Conservation (phyloP, 2,888 invertebrate genomes). For the Eristalinus sepulchralis region DNA sequence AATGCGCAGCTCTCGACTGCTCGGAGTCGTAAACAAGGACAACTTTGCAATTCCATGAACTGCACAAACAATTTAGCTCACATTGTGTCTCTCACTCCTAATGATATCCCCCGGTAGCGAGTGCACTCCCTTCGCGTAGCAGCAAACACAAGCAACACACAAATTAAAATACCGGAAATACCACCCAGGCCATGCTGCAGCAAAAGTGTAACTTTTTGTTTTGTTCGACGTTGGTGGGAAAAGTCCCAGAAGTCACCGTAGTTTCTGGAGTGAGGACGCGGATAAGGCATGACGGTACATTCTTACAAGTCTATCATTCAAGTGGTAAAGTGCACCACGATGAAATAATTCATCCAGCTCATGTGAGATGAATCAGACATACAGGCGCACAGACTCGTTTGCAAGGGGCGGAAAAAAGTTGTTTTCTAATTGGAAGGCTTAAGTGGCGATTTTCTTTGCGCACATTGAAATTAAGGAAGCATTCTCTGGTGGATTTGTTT, state of each 20-base stretch:
- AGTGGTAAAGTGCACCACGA: slow-evolving; percentile 5
- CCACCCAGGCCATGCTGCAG: slow-evolving; percentile 3
- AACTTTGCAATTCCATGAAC: slow-evolving; percentile 33
- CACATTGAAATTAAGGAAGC: slow-evolving; percentile 12
- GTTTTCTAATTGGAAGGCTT: background rate
- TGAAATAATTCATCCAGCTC: background rate
- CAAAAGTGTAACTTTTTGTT: background rate
- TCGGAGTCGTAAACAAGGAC: slow-evolving; percentile 15
- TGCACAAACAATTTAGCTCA: slow-evolving; percentile 52
- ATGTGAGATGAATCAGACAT: background rate
- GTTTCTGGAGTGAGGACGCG: background rate
- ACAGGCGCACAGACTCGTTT: background rate
- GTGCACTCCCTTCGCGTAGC: slow-evolving; percentile 20
- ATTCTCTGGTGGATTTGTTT: background rate
- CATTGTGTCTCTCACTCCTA: slow-evolving; percentile 23
- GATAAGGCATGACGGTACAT: slow-evolving; percentile 17
- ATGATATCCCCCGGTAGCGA: background rate
- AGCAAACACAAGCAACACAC: slow-evolving; percentile 53
- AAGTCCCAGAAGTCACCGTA: slow-evolving; percentile 15
- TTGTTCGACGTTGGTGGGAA: slow-evolving; percentile 10
- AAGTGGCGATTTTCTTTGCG: background rate
- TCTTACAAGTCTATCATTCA: slow-evolving; percentile 8
- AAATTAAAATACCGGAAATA: slow-evolving; percentile 67
- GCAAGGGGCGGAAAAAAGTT: background rate
- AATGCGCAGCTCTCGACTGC: slow-evolving; percentile 8